phyloP scores from a whole-genome alignment of 2,888 invertebrate genomes.

The Sialis fuliginosa region DNA sequence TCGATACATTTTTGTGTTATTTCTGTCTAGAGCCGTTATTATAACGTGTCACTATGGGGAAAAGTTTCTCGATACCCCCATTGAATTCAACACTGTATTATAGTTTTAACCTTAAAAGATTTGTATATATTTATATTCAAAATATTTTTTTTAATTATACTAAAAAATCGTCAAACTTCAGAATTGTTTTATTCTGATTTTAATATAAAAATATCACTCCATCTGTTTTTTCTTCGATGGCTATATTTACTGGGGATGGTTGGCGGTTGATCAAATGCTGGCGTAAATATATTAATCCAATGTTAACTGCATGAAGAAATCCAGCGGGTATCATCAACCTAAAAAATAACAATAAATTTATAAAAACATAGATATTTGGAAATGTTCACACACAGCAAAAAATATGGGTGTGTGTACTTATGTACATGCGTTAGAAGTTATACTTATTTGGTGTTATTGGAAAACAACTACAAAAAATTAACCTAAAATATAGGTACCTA shows the following conservation, averaged over 20 bases:
- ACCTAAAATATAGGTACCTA: no score
- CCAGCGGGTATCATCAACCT: slow-evolving; percentile 19
- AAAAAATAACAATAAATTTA: slow-evolving; percentile 10
- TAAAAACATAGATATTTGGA: neutral
- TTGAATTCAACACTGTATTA: no score
- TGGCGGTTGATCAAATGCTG: slow-evolving; percentile 19
- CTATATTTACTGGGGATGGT: slow-evolving; percentile 14
- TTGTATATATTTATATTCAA: neutral
- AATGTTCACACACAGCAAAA: no score
- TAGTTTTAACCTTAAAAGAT: no score
- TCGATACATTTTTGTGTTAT: no score
- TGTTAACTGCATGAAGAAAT: slow-evolving; percentile 17
- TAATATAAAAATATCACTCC: slow-evolving; percentile 9
- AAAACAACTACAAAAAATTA: no score
- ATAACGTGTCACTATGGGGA: no score
- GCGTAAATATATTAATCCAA: slow-evolving; percentile 19
- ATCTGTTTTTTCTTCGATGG: slow-evolving; percentile 11
- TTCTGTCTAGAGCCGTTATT: no score
- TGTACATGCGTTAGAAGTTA: no score
- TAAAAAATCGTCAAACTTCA: neutral
- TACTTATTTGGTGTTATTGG: no score
- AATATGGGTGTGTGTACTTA: no score
- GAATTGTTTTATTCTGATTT: neutral
- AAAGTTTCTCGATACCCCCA: no score
- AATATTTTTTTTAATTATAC: neutral